phyloP scores from a whole-genome alignment of 2,797 vertebrate species.

The Mus spretus region DNA sequence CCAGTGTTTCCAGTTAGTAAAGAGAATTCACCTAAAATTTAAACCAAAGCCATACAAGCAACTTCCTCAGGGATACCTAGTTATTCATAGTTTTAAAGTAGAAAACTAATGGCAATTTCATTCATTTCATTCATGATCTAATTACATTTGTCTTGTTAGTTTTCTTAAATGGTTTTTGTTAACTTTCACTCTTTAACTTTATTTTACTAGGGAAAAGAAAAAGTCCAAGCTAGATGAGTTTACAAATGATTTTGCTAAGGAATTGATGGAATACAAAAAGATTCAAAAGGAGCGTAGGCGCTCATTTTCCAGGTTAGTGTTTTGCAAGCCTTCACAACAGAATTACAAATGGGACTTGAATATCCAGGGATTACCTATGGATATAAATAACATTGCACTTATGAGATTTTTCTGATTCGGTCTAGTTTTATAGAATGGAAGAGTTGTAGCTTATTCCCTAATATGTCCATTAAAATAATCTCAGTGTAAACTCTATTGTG shows the following conservation, averaged over 20 bases:
- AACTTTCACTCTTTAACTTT: slow-evolving; percentile 89
- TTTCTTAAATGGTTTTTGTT: slow-evolving; percentile 89
- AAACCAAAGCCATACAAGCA: slow-evolving; percentile 85
- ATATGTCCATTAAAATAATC: slow-evolving; percentile 77
- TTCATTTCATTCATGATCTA: slow-evolving; percentile 89
- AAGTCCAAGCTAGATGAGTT: slow-evolving; percentile 99
- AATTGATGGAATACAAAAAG: slow-evolving; percentile 99
- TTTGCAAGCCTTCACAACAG: slow-evolving; percentile 89
- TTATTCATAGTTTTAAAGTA: slow-evolving; percentile 85
- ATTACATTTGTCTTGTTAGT: slow-evolving; percentile 89
- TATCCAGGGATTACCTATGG: slow-evolving; percentile 86
- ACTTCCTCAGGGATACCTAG: slow-evolving; percentile 84
- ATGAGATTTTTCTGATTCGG: slow-evolving; percentile 73
- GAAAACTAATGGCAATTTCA: slow-evolving; percentile 87
- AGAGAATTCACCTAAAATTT: slow-evolving; percentile 85
- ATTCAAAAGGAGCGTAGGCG: slow-evolving; percentile 97
- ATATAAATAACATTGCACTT: slow-evolving; percentile 78
- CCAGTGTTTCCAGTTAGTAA: slow-evolving; percentile 80
- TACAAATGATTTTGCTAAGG: slow-evolving; percentile 99
- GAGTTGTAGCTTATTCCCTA: slow-evolving; percentile 81
- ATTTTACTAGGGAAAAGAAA: slow-evolving; percentile 94
- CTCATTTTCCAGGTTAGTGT: slow-evolving; percentile 97
- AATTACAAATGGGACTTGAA: slow-evolving; percentile 88
- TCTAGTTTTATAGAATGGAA: slow-evolving; percentile 79
- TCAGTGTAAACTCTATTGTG: slow-evolving; percentile 81